Evolutionary conservation across 1,140 invertebrate genomes (phyloP), one percentile per base, ranked within the genome.

Genomic region (Stegodyphus mimosarum): DNA sequence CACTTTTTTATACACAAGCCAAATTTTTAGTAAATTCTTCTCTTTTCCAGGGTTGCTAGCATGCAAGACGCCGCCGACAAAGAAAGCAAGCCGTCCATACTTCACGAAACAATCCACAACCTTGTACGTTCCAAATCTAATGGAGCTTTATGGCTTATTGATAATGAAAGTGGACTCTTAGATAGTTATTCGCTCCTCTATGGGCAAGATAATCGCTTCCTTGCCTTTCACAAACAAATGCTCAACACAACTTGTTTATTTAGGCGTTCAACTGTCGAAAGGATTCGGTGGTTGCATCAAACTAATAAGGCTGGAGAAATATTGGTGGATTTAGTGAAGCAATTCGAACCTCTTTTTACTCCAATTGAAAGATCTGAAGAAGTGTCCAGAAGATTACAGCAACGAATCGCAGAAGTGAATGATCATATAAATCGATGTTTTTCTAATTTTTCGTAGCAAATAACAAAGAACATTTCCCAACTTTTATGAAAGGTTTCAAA

Each of bases 141-240:
- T 2, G 87, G 87, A 3, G 90, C 89, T 53, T 81, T 91, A 4
- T 91, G 91, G 91, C 87, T 91, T 7, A 90, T 91, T 33, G 91
- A 91, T 88, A 91, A 91, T 80, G 91, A 91, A 78, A 91, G 91
- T 76, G 91, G 91, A 6, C 87, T 91, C 7, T 73, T 91, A 50
- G 91, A 91, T 86, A 90, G 89, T 6, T 91, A 91, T 73, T 89
- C 89, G 9, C 80, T 91, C 2, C 86, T 91, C 11, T 91, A 91
- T 78, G 77, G 86, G 76, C 85, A 88, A 83, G 79, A 77, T 13
- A 17, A 52, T 10, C 66, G 87, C 3, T 91, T 91, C 80, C 52
- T 88, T 4, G 74, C 83, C 50, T 91, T 91, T 87, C 91, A 91
- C 87, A 70, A 87, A 64, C 84, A 88, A 18, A 90, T 90, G 89